These are phyloP conservation scores for Columba guinea DNA, from an alignment of 2,797 vertebrate species.

Conservation along the genomic window DNA sequence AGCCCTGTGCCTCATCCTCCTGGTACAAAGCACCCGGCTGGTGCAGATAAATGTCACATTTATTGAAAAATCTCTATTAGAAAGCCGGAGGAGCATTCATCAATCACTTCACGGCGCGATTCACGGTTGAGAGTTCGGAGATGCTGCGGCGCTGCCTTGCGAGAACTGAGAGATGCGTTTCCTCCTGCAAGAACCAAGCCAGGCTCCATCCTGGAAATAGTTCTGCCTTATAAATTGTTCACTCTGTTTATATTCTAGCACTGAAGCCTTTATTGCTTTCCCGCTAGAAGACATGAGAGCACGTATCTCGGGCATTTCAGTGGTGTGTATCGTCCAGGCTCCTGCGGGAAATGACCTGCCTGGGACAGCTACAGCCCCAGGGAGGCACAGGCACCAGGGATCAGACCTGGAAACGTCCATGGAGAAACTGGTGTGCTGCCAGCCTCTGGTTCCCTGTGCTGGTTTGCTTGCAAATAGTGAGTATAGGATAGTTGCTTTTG, in stretches of 20 bases:
- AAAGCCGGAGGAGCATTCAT: background rate
- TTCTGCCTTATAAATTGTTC: background rate
- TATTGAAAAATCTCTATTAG: background rate
- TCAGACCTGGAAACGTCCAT: background rate
- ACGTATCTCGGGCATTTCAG: fast-evolving
- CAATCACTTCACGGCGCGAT: fast-evolving
- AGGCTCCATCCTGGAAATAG: background rate
- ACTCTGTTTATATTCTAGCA: background rate
- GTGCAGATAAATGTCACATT: background rate
- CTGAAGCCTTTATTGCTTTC: background rate
- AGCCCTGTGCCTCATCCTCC: background rate
- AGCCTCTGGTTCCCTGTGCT: fast-evolving
- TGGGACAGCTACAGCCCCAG: fast-evolving
- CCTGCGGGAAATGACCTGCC: background rate
- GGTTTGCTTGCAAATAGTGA: background rate
- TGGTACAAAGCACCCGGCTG: background rate
- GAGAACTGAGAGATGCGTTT: background rate
- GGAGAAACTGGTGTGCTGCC: background rate
- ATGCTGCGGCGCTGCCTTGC: background rate
- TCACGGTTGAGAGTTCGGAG: fast-evolving
- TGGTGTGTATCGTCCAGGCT: fast-evolving
- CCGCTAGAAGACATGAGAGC: background rate
- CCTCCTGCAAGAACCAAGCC: background rate
- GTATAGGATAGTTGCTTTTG: background rate
- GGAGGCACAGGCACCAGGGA: no score